Conservation (phyloP, 1,140 invertebrate genomes). For the Lysiphlebus fabarum region DNA sequence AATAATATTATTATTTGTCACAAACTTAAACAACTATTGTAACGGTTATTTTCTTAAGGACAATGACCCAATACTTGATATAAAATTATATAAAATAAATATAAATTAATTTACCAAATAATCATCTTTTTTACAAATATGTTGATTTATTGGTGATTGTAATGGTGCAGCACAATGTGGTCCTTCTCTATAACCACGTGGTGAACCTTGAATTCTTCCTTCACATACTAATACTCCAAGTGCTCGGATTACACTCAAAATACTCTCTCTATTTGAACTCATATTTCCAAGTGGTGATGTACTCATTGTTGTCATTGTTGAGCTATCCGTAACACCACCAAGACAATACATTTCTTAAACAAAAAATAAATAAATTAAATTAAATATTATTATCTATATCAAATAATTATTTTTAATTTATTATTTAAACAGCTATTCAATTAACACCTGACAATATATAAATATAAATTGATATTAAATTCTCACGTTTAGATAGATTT, state of each 20-base stretch:
- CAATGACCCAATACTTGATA: background rate
- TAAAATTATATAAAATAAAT: background rate
- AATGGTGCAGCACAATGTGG: conserved; percentile 64
- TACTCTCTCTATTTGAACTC: conserved; percentile 51
- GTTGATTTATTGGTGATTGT: conserved; percentile 47
- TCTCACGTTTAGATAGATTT: too few relatives aligned
- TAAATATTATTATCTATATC: background rate
- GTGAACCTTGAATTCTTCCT: conserved; percentile 64
- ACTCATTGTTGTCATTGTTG: conserved; percentile 35
- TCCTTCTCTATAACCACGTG: conserved; percentile 69
- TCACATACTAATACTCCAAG: conserved; percentile 68
- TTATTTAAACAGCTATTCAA: too few relatives aligned
- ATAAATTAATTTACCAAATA: conserved; percentile 54
- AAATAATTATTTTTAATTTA: background rate
- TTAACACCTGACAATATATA: too few relatives aligned
- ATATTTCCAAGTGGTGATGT: background rate
- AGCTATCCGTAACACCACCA: conserved; percentile 44
- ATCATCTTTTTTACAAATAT: conserved; percentile 58
- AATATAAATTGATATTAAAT: too few relatives aligned
- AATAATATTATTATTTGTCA: background rate
- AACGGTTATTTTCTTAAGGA: background rate
- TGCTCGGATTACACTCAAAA: conserved; percentile 64
- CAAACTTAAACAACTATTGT: background rate
- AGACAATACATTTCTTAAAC: conserved; percentile 53
- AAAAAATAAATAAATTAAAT: conserved; percentile 13